Evolutionary conservation across 1,140 invertebrate genomes (phyloP).

Genomic region (Meloidogyne hapla): DNA sequence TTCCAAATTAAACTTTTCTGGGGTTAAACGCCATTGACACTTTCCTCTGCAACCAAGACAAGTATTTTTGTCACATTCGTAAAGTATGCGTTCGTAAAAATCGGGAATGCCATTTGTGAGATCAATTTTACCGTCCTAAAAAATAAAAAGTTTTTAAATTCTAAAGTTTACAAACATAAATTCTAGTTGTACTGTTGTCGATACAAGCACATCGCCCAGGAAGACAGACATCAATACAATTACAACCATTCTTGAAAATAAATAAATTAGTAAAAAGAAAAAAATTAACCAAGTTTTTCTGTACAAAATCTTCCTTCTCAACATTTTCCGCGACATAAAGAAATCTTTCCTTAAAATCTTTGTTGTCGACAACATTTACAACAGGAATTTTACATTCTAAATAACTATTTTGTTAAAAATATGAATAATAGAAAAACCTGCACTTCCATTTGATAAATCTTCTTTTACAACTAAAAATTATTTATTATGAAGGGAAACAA

Average conservation of each 20-base stretch:
- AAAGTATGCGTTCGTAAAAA: conserved; percentile 23
- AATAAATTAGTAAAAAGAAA: not conserved
- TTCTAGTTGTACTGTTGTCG: conserved; percentile 28
- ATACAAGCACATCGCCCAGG: conserved; percentile 32
- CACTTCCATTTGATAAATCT: conserved; percentile 5
- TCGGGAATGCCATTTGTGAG: not conserved
- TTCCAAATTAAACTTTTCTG: conserved; percentile 30
- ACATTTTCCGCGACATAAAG: conserved; percentile 7
- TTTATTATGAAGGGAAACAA: not conserved
- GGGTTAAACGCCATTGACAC: conserved; percentile 31
- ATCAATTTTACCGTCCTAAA: conserved; percentile 20
- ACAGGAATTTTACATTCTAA: not conserved
- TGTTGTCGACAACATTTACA: conserved; percentile 1
- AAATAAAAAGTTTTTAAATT: not conserved
- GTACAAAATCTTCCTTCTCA: conserved; percentile 1
- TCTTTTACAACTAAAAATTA: not conserved
- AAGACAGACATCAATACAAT: conserved; percentile 24
- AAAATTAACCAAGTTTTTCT: not conserved
- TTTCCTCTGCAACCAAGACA: conserved; percentile 32
- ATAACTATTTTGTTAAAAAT: not conserved
- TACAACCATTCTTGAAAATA: conserved; percentile 30
- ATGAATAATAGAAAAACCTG: not conserved
- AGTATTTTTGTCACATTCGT: conserved; percentile 35
- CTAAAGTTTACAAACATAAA: conserved; percentile 11
- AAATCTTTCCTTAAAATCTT: not conserved